Percentiles rank a stretch among this genome's conserved stretches.
Conservation (phyloP, 2,113 vertebrate genomes). For the Barbus barbus region DNA sequence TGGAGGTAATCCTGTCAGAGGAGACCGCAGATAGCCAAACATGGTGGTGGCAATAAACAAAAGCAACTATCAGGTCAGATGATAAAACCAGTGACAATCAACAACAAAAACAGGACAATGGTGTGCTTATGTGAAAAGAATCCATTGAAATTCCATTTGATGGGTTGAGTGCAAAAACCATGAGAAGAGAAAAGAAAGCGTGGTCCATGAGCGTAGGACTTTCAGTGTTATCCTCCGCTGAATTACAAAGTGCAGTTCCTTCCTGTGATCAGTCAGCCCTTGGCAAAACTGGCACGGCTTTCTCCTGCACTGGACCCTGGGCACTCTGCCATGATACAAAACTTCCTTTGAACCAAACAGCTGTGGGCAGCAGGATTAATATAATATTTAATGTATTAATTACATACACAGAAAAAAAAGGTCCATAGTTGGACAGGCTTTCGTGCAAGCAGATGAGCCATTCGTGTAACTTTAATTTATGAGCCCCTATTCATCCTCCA, state of each 20-base stretch:
- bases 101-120: constrained; percentile 49
- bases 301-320: constrained; percentile 60
- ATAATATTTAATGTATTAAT: constrained; percentile 79
- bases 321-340: constrained; percentile 68
- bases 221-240: constrained; percentile 69
- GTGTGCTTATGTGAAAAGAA: constrained; percentile 54
- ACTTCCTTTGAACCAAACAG: constrained; percentile 73
- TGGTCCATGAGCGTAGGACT: no score
- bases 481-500: constrained; percentile 45
- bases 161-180: constrained; percentile 36
- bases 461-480: constrained; percentile 59
- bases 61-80: constrained; percentile 47
- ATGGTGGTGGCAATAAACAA: constrained; percentile 51
- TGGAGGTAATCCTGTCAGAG: constrained; percentile 37
- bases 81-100: constrained; percentile 55
- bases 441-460: constrained; percentile 60
- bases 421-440: constrained; percentile 59
- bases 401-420: constrained; percentile 66
- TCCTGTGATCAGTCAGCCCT: constrained; percentile 76
- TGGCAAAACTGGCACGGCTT: constrained; percentile 74
- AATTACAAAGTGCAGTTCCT: constrained; percentile 75
- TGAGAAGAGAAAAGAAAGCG: constrained; percentile 39
- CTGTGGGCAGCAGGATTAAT: constrained; percentile 69
- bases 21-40: constrained; percentile 37
- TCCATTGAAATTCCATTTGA: constrained; percentile 68